Evolutionary conservation across 2,888 invertebrate species (phyloP).

Genomic region (Cantharis rufa): DNA sequence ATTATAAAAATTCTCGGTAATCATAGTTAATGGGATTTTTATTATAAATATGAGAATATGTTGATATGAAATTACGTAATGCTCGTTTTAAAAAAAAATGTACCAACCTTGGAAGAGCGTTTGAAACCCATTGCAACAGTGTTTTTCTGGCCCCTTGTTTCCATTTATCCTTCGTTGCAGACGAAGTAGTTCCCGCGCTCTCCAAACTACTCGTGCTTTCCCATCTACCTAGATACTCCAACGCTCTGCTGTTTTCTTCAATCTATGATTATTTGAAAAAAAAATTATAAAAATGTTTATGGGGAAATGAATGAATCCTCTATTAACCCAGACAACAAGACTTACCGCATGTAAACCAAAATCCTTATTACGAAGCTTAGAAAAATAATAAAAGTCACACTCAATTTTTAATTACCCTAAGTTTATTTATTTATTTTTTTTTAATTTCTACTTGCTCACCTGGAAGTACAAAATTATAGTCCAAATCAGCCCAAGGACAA

Average conservation of each 20-base stretch:
- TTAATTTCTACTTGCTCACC: slow-evolving; percentile 62
- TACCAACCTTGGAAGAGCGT: slow-evolving; percentile 79
- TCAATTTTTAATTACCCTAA: background rate
- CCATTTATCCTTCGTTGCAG: slow-evolving; percentile 69
- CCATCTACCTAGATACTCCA: slow-evolving; percentile 82
- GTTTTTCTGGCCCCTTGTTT: slow-evolving; percentile 91
- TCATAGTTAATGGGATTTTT: background rate
- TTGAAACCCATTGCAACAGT: slow-evolving; percentile 91
- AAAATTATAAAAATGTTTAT: slow-evolving; percentile 6
- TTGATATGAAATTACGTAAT: background rate
- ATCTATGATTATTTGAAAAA: slow-evolving; percentile 66
- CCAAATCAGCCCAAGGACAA: slow-evolving; percentile 96
- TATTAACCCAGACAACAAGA: slow-evolving; percentile 9
- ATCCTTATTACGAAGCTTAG: slow-evolving; percentile 55
- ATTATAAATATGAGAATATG: background rate
- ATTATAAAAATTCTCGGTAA: background rate
- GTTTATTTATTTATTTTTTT: background rate
- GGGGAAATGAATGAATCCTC: background rate
- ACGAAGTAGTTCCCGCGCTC: slow-evolving; percentile 73
- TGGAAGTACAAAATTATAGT: slow-evolving; percentile 98
- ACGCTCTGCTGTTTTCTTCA: slow-evolving; percentile 89
- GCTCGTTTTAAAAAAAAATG: background rate
- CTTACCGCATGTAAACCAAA: slow-evolving; percentile 51
- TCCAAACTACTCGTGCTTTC: slow-evolving; percentile 85
- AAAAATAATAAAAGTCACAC: slow-evolving; percentile 39